Base-by-base conservation (phyloP, 1,140 invertebrate genomes). In the Lerema accius region DNA sequence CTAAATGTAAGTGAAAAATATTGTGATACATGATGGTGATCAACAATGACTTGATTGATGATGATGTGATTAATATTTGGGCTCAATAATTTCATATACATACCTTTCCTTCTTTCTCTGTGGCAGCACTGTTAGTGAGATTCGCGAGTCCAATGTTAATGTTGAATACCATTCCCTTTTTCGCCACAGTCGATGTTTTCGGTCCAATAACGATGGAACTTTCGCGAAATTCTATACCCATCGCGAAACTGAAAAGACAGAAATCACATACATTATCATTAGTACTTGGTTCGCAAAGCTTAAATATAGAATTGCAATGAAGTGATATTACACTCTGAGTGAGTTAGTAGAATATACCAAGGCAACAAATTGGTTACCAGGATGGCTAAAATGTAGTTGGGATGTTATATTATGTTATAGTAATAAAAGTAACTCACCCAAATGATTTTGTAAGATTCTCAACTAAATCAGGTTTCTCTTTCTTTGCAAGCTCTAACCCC, bases 201-300 rank as follows among this genome's bases (percentile, higher is more conserved):
- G 97, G 95, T 1, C 95, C 96, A 77, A 99, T 97, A 0, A 98
- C 92, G 28, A 99, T 92, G 0, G 97, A 97, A 71, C 96, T 96
- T 89, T 99, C 99, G 48, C 98, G 94, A 89, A 99, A 99, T 89
- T 99, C 99, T 76, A 99, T 97, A 5, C 99, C 99, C 94, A 98
- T 99, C 0, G 94, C 97, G 92, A 99, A 98, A 13, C 90, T 92
- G 59, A 55, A 84, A 82, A n/a, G n/a, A n/a, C n/a, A n/a, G n/a
- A n/a, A n/a, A n/a, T n/a, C n/a, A n/a, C n/a, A n/a, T n/a, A n/a
- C n/a, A n/a, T n/a, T n/a, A n/a, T n/a, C n/a, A n/a, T n/a, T n/a
- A n/a, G n/a, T n/a, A n/a, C n/a, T n/a, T n/a, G n/a, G n/a, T n/a
- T n/a, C n/a, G n/a, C n/a, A n/a, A n/a, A n/a, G n/a, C n/a, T n/a